phyloP scores from a whole-genome alignment of 2,113 vertebrate genomes.

The Campylomormyrus numenius region DNA sequence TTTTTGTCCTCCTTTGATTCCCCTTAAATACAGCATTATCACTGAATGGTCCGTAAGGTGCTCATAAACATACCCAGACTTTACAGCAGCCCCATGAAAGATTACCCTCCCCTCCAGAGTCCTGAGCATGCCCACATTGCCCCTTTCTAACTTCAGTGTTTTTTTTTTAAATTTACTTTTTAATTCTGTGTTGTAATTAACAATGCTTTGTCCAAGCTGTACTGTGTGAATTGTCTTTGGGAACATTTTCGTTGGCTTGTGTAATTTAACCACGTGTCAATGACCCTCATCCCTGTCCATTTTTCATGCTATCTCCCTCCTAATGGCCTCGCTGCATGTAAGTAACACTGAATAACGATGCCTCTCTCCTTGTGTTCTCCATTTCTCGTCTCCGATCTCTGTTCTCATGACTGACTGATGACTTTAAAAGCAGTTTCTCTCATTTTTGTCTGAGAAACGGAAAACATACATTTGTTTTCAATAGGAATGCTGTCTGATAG shows the following conservation, averaged over 20 bases:
- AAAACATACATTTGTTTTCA: constrained; percentile 35
- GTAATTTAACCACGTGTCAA: constrained; percentile 83
- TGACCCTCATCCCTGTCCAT: constrained; percentile 84
- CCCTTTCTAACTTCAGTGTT: not conserved
- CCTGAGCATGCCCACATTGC: not conserved
- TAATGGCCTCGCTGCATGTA: constrained; percentile 98
- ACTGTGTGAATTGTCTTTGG: constrained; percentile 74
- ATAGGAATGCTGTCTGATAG: not conserved
- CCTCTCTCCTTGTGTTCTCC: constrained; percentile 49
- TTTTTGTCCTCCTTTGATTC: not conserved
- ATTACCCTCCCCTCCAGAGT: not conserved
- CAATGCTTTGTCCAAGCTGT: constrained; percentile 67
- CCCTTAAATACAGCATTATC: not conserved
- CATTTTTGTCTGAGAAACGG: constrained; percentile 37
- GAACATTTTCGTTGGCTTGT: constrained; percentile 71
- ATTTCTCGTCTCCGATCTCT: not conserved
- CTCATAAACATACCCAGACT: not conserved
- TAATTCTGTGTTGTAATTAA: constrained; percentile 33
- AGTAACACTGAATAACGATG: constrained; percentile 86
- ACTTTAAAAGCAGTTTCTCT: constrained; percentile 36
- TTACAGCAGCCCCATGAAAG: not conserved
- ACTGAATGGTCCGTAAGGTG: not conserved
- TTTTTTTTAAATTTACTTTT: not conserved
- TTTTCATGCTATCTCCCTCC: constrained; percentile 94
- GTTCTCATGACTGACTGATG: not conserved